A percentile compares a stretch with the other conserved stretches of the same genome.
Evolutionary conservation across 2,888 invertebrate genomes (phyloP).

Genomic region (Pollenia amentaria): DNA sequence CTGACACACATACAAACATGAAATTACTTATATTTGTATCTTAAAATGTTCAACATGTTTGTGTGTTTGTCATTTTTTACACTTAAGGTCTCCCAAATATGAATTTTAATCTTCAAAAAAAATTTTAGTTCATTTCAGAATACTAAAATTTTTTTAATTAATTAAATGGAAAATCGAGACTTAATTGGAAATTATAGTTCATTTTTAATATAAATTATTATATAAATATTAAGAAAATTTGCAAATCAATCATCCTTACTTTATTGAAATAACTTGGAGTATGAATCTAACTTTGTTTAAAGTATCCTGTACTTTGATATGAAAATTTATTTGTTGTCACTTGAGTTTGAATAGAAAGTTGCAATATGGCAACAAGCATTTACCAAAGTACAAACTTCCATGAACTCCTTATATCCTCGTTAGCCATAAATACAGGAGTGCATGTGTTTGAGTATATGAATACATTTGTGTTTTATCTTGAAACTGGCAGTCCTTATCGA

Average conservation of each 20-base stretch:
- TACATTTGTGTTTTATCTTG: constrained; percentile 14
- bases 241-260: not conserved
- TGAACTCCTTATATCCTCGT: constrained; percentile 11
- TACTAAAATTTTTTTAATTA: too few species aligned
- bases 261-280: not conserved
- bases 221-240: not conserved
- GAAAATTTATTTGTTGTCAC: constrained; percentile 48
- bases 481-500: constrained; percentile 12
- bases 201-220: too few species aligned
- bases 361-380: constrained; percentile 34
- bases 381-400: constrained; percentile 42
- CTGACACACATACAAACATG: not conserved
- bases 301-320: constrained; percentile 12
- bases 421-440: not conserved
- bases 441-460: constrained; percentile 1
- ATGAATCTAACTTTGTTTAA: not conserved
- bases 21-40: too few species aligned
- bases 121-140: too few species aligned
- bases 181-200: too few species aligned
- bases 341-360: constrained; percentile 40
- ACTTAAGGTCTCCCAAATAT: too few species aligned
- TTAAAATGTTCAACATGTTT: too few species aligned
- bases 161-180: too few species aligned
- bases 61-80: too few species aligned
- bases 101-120: too few species aligned